phyloP scores from a whole-genome alignment of 2,113 vertebrate genomes.

The Ctenomys sociabilis region DNA sequence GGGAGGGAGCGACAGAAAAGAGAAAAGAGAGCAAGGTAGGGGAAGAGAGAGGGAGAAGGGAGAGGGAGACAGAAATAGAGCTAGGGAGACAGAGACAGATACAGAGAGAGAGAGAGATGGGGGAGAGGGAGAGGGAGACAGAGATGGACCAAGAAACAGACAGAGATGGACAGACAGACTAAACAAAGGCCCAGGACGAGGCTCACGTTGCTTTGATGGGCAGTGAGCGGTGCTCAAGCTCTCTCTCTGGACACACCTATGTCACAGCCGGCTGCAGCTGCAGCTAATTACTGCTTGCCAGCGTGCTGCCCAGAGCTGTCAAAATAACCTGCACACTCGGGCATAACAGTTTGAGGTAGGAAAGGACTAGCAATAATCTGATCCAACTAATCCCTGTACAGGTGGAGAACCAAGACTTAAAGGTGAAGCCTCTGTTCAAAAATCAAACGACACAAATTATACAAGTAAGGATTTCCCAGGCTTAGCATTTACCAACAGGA shows the following conservation, averaged over 20 bases:
- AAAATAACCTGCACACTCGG: background rate
- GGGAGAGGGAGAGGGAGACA: too few species aligned
- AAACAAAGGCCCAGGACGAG: background rate
- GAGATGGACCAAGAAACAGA: background rate
- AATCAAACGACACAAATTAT: background rate
- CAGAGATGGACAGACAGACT: background rate
- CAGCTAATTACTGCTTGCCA: slow-evolving; percentile 19
- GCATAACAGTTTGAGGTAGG: background rate
- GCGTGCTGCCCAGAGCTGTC: background rate
- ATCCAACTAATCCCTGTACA: slow-evolving; percentile 34
- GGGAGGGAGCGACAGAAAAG: too few species aligned
- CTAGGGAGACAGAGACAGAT: too few species aligned
- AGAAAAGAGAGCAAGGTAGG: too few species aligned
- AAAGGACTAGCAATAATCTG: slow-evolving; percentile 13
- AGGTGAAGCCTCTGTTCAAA: slow-evolving; percentile 46
- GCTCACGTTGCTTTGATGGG: background rate
- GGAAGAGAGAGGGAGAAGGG: too few species aligned
- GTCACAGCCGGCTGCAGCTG: background rate
- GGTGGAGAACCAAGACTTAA: background rate
- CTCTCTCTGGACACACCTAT: background rate
- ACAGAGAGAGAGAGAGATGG: too few species aligned
- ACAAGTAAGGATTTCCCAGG: background rate
- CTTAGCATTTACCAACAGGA: slow-evolving; percentile 4
- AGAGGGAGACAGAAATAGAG: too few species aligned
- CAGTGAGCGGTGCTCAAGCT: background rate